Base-by-base conservation (phyloP, 2,888 invertebrate genomes). In the Parnassius mnemosyne region DNA sequence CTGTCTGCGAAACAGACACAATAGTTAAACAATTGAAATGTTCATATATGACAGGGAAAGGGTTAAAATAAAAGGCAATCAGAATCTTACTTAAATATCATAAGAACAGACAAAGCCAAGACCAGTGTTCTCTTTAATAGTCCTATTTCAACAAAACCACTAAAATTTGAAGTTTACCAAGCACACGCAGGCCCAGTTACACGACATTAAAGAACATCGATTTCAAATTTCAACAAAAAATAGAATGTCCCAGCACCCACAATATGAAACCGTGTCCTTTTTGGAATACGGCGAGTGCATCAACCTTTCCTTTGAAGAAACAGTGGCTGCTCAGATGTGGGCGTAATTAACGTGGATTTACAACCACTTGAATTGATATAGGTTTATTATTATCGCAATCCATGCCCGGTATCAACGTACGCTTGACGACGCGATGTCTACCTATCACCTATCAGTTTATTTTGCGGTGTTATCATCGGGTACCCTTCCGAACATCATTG, bases 311-410 rank as follows among this genome's bases (percentile, higher is more conserved):
- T 50, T 50, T 51, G 54, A 63, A 50, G 57, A 47, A 58, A 58
- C 63, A 58, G 56, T 60, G 55, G 20, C 49, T 16, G 54, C 43
- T 47, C 56, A 20, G n/a, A 49, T 57, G 43, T 54, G 61, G 57
- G 60, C 53, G 60, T 53, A 56, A 69, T 70, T 72, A 69, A 65
- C 66, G 59, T 56, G 60, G 63, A 64, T 73, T 72, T 74, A 77
- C 71, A 70, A 67, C 64, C 69, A 71, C 73, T 72, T 70, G 73
- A 75, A 79, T 74, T 72, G 75, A 77, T 76, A 73, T 68, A 71
- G 76, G 74, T 74, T 70, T 75, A 60, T 75, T 72, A 75, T 72
- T 77, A 79, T 73, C 75, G 74, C 69, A 65, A 68, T 69, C 64
- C 63, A 68, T 70, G 69, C 59, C 69, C 56, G 61, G 61, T 50